Conservation (phyloP, 2,888 invertebrate species). For the Euproctis similis region DNA sequence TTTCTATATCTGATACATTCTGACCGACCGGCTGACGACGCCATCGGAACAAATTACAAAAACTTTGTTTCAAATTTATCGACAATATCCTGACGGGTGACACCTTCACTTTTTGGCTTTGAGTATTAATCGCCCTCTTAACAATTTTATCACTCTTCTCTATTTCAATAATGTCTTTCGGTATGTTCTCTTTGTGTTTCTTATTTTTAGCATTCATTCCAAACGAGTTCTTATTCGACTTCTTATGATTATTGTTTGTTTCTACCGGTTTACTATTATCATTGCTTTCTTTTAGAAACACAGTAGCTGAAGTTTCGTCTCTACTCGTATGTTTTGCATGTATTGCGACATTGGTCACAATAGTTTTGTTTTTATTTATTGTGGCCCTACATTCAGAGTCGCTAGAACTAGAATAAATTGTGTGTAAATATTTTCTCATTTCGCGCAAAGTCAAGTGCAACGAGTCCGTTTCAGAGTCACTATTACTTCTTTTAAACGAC, state of each 20-base stretch:
- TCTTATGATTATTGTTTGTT: constrained; percentile 65
- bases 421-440: constrained; percentile 88
- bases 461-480: constrained; percentile 78
- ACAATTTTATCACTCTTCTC: constrained; percentile 62
- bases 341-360: constrained; percentile 59
- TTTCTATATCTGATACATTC: constrained; percentile 40
- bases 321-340: constrained; percentile 49
- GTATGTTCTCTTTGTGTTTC: constrained; percentile 66
- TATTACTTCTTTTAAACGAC: constrained; percentile 70
- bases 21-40: constrained; percentile 43
- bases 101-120: constrained; percentile 75
- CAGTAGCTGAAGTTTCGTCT: constrained; percentile 33
- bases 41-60: constrained; percentile 90
- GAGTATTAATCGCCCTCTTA: constrained; percentile 36
- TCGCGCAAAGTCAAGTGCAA: constrained; percentile 90
- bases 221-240: constrained; percentile 72
- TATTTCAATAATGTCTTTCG: constrained; percentile 44
- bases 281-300: constrained; percentile 50
- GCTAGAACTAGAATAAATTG: constrained; percentile 85
- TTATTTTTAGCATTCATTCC: constrained; percentile 78
- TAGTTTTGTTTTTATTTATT: constrained; percentile 62
- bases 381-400: constrained; percentile 76
- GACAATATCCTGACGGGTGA: constrained; percentile 81
- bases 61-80: constrained; percentile 86
- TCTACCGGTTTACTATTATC: constrained; percentile 47